phyloP scores from a whole-genome alignment of 2,113 vertebrate genomes.

The Prietella phreatophila region DNA sequence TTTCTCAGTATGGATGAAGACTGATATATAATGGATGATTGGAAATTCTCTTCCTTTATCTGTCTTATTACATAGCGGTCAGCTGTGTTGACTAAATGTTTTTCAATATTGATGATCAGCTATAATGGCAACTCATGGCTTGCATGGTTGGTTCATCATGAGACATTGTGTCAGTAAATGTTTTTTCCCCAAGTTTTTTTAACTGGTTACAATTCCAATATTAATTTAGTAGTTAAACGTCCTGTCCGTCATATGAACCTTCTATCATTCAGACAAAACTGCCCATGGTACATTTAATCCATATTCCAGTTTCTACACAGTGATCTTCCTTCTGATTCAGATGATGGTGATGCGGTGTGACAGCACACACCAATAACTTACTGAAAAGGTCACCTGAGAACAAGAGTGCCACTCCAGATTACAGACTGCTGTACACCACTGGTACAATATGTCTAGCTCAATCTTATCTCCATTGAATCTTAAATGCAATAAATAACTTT shows the following conservation, averaged over 20 bases:
- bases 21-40: conserved; percentile 33
- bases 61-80: conserved; percentile 31
- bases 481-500: neutral
- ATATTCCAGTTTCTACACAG: neutral
- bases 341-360: neutral
- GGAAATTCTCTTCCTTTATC: conserved; percentile 43
- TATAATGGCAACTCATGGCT: neutral
- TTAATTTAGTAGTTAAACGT: neutral
- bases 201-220: neutral
- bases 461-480: neutral
- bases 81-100: conserved; percentile 49
- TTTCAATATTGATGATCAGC: conserved; percentile 10
- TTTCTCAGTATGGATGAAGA: conserved; percentile 31
- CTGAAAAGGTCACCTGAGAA: neutral
- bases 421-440: neutral
- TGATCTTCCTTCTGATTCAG: neutral
- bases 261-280: neutral
- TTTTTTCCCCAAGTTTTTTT: neutral
- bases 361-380: neutral
- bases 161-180: neutral
- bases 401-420: neutral
- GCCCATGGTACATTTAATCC: neutral
- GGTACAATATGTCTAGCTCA: neutral
- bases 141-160: neutral
- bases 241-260: neutral